phyloP scores from a whole-genome alignment of 2,888 invertebrate species.

The Globia sparganii region DNA sequence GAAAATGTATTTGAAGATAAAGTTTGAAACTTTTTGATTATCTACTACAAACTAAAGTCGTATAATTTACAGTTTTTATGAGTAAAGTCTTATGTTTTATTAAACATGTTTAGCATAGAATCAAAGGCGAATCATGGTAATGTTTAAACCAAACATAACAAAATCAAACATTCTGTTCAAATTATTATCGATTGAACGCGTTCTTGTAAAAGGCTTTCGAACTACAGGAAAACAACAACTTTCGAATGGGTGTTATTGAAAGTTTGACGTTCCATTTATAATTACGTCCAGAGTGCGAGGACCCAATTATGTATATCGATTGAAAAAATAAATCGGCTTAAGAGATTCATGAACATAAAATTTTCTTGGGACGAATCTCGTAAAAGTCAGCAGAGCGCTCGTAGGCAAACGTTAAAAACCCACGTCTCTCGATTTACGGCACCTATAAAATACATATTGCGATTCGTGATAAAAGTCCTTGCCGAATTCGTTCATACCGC shows the following conservation, averaged over 20 bases:
- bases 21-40: constrained; percentile 53
- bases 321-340: constrained; percentile 77
- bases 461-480: constrained; percentile 88
- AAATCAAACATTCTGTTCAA: constrained; percentile 11
- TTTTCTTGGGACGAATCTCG: constrained; percentile 84
- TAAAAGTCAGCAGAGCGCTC: constrained; percentile 86
- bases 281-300: constrained; percentile 27
- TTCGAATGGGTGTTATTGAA: constrained; percentile 29
- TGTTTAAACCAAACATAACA: constrained; percentile 8
- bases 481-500: constrained; percentile 83
- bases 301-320: constrained; percentile 80
- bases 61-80: constrained; percentile 21
- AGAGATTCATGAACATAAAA: constrained; percentile 79
- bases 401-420: constrained; percentile 89
- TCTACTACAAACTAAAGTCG: constrained; percentile 7
- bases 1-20: constrained; percentile 68
- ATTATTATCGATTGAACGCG: constrained; percentile 32
- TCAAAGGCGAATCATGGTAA: neutral
- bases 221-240: constrained; percentile 26
- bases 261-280: constrained; percentile 23
- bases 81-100: constrained; percentile 7
- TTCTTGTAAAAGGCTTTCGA: constrained; percentile 21
- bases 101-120: neutral
- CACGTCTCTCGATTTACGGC: constrained; percentile 88
- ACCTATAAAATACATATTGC: constrained; percentile 90